These are phyloP conservation scores for Axinella damicornis DNA, from an alignment of 37 sponge, comb jelly and placozoan species.

Conservation along the genomic window DNA sequence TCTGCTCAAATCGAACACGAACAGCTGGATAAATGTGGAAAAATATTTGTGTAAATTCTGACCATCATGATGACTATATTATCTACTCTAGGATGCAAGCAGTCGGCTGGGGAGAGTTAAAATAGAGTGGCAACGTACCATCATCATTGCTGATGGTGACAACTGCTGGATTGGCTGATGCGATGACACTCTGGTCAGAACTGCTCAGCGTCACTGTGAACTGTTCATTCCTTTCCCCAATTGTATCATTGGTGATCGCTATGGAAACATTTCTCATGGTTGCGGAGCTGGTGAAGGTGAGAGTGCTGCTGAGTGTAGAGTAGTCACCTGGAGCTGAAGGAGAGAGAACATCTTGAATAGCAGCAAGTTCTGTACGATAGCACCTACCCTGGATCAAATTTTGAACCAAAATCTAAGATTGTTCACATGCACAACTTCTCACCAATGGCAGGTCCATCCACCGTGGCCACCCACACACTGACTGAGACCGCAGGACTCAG, in stretches of 20 bases:
- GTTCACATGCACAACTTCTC: too few species aligned
- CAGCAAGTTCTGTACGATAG: neutral
- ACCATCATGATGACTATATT: too few species aligned
- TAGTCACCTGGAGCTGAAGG: too few species aligned
- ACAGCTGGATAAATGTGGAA: neutral
- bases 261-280: neutral
- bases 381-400: neutral
- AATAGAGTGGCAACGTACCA: neutral
- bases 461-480: too few species aligned
- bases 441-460: too few species aligned
- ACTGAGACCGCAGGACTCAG: too few species aligned
- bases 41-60: too few species aligned
- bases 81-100: too few species aligned
- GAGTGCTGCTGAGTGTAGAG: too few species aligned
- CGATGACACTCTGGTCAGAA: neutral
- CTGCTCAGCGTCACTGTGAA: neutral
- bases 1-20: neutral
- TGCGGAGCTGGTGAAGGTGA: neutral
- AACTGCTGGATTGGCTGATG: neutral
- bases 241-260: neutral
- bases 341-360: too few species aligned
- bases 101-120: too few species aligned
- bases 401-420: too few species aligned
- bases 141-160: slow-evolving; percentile 22
- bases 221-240: neutral